A percentile compares a stretch with the other conserved stretches of the same genome.
These are phyloP conservation scores for Schizothorax lantsangensis DNA, from an alignment of 2,797 vertebrate species.

Conservation along the genomic window DNA sequence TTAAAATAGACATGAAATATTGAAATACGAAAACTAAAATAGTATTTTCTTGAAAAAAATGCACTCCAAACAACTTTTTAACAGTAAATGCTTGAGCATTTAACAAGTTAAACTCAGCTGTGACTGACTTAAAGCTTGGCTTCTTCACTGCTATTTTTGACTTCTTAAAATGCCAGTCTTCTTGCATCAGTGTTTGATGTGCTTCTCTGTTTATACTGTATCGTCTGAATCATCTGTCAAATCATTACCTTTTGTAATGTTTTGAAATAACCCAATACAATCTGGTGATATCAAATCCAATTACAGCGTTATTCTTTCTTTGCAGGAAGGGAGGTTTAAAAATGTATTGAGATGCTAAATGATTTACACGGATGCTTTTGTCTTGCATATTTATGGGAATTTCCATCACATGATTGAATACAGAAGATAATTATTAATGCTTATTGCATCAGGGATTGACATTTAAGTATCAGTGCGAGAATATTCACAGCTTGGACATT, in stretches of 20 bases:
- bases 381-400: conserved; percentile 68
- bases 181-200: conserved; percentile 78
- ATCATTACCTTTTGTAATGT: conserved; percentile 73
- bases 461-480: conserved; percentile 59
- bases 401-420: conserved; percentile 70
- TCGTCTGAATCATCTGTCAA: conserved; percentile 74
- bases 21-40: background rate
- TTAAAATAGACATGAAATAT: background rate
- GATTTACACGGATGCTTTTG: conserved; percentile 70
- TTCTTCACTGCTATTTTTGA: background rate
- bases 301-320: conserved; percentile 72
- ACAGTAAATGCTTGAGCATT: background rate
- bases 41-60: background rate
- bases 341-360: conserved; percentile 73
- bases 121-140: conserved; percentile 10
- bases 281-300: conserved; percentile 76
- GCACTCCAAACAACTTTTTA: background rate
- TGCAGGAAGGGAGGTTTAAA: conserved; percentile 74
- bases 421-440: conserved; percentile 67
- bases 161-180: conserved; percentile 47
- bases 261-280: conserved; percentile 69
- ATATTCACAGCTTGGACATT: background rate
- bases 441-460: conserved; percentile 69
- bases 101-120: background rate
- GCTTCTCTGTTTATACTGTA: conserved; percentile 74